phyloP scores from a whole-genome alignment of 2,113 vertebrate genomes.

The Recurvirostra avosetta region DNA sequence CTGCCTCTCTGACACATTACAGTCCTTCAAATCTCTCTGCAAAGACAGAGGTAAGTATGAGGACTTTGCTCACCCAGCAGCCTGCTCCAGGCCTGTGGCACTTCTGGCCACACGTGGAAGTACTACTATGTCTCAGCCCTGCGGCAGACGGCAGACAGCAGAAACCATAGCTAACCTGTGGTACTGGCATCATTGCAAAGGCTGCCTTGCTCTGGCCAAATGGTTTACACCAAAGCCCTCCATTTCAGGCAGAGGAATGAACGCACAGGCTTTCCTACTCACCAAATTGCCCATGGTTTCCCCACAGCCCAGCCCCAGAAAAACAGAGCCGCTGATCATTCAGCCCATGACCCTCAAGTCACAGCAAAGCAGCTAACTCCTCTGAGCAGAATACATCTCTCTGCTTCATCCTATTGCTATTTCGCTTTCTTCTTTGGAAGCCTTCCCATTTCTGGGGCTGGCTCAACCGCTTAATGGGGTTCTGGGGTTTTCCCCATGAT shows the following conservation, averaged over 20 bases:
- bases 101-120: background rate
- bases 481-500: background rate
- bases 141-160: background rate
- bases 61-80: background rate
- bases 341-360: background rate
- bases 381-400: background rate
- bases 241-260: background rate
- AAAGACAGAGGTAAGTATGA: background rate
- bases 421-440: background rate
- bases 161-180: background rate
- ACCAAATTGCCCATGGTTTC: background rate
- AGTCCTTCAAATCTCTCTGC: background rate
- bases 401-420: background rate
- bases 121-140: background rate
- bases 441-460: background rate
- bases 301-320: background rate
- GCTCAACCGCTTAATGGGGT: background rate
- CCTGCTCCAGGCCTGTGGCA: background rate
- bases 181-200: background rate
- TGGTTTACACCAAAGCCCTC: background rate
- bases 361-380: background rate
- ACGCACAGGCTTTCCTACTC: background rate
- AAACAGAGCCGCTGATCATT: background rate
- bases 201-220: background rate
- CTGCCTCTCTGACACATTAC: background rate